Evolutionary conservation across 2,888 invertebrate genomes (phyloP).

Genomic region (Apantesis nais): DNA sequence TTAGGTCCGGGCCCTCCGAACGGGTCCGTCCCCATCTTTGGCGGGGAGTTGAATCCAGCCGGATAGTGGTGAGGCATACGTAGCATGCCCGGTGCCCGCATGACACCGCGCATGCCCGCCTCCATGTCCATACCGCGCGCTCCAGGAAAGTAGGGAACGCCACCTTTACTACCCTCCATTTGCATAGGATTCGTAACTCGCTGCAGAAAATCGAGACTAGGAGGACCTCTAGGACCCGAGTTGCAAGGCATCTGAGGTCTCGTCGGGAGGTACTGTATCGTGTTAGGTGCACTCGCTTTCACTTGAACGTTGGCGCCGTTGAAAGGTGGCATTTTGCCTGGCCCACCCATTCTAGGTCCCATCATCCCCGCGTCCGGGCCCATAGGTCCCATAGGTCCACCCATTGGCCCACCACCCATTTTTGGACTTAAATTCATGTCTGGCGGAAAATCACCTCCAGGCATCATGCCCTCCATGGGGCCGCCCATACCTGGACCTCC

Average conservation of each 20-base stretch:
- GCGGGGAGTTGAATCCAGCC: conserved; percentile 78
- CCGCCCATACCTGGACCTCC: conserved; percentile 83
- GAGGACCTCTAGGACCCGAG: conserved; percentile 91
- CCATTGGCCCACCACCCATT: conserved; percentile 85
- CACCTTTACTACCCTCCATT: conserved; percentile 86
- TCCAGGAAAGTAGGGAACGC: conserved; percentile 89
- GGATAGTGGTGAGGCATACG: conserved; percentile 82
- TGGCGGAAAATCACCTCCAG: conserved; percentile 79
- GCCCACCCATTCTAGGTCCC: conserved; percentile 87
- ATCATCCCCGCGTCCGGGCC: conserved; percentile 87
- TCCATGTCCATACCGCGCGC: conserved; percentile 83
- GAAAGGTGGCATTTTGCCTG: conserved; percentile 85
- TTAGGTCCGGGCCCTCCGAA: conserved; percentile 61
- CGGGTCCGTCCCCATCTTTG: conserved; percentile 73
- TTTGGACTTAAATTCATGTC: conserved; percentile 88
- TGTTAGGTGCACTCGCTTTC: conserved; percentile 98
- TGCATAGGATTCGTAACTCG: conserved; percentile 94
- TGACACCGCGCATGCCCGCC: conserved; percentile 79
- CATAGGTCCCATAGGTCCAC: conserved; percentile 82
- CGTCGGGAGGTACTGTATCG: conserved; percentile 98
- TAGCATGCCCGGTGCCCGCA: conserved; percentile 74
- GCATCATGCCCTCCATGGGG: conserved; percentile 84
- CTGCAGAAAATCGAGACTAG: conserved; percentile 95
- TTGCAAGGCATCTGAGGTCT: conserved; percentile 93
- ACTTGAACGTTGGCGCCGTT: conserved; percentile 93